Evolutionary conservation across 2,113 vertebrate genomes (phyloP), one percentile per base, ranked within the genome.

Genomic region (western clawed frog (Xenopus tropicalis)): DNA sequence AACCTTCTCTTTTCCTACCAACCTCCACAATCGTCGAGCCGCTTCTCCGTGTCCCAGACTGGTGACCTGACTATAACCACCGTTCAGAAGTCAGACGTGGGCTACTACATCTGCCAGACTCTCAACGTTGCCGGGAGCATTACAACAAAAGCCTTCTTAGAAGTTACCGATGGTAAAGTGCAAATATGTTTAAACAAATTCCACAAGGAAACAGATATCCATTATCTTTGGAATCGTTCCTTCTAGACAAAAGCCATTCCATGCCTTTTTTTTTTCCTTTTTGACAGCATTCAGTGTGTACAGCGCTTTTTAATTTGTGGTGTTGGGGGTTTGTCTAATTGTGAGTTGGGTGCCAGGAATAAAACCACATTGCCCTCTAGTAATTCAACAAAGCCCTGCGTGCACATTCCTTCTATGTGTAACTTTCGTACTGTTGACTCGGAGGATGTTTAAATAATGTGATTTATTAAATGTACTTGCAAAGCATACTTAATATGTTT

Each of bases 71-170:
- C 97, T 69, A 94, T 99, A 87, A 96, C 93, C 5, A 94, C 93
- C 1, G 93, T 95, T 61, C 94, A 96, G 82, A 87, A 94, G 74
- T 94, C 94, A 58, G 97, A 99, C 77, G 88, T 94, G 75, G 97
- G 97, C 0, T 97, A 96, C 80, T 99, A 98, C 71, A 98, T 96
- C 86, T 99, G 97, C 87, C 97, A 99, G 90, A 97, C 97, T 56
- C 91, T 99, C 78, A 99, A 98, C 86, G 97, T 98, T 62, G 97
- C 97, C 0, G 97, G 97, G 82, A 98, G 96, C 70, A 98, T 99
- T 82, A 98, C 96, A 86, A 98, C 96, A 82, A 98, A 98, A 84
- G 97, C 96, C 52, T 94, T 97, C 81, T 88, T 99, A 80, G 97
- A 99, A 87, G 96, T 99, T 81, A 98, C 96, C 22, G 97, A 99